phyloP scores from a whole-genome alignment of 1,140 invertebrate genomes.

The Microplitis mediator region DNA sequence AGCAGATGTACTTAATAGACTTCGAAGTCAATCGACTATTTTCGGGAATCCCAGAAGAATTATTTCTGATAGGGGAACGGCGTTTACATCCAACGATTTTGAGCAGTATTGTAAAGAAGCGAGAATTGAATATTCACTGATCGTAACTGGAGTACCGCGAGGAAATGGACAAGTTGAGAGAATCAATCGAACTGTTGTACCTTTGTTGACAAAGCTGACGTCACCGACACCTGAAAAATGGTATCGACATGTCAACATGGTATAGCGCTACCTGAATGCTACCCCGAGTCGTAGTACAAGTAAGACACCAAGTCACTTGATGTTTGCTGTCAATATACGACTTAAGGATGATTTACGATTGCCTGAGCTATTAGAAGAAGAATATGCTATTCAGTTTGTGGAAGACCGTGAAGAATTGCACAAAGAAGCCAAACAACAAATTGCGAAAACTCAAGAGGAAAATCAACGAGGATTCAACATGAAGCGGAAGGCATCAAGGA shows the following conservation, averaged over 20 bases:
- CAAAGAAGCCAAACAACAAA: constrained; percentile 11
- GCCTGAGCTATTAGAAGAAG: constrained; percentile 10
- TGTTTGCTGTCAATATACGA: not conserved
- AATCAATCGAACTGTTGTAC: constrained; percentile 3
- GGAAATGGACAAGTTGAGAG: constrained; percentile 17
- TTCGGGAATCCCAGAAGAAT: constrained; percentile 50
- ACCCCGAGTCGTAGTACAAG: not conserved
- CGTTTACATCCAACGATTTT: constrained; percentile 50
- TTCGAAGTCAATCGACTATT: constrained; percentile 37
- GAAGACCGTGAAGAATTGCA: not conserved
- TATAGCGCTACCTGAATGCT: not conserved
- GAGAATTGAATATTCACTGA: constrained; percentile 39
- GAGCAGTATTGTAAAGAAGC: constrained; percentile 43
- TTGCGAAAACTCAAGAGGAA: constrained; percentile 15
- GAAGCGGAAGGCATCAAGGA: not conserved
- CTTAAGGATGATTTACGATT: not conserved
- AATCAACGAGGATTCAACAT: not conserved
- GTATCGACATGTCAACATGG: not conserved
- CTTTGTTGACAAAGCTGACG: not conserved
- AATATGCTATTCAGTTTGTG: not conserved
- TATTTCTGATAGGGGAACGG: constrained; percentile 47
- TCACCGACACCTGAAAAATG: constrained; percentile 8
- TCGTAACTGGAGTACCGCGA: too few relatives aligned
- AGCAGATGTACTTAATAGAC: constrained; percentile 37
- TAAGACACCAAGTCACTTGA: not conserved